Conservation (phyloP, 2,888 invertebrate genomes). For the Amphipyra tragopoginis region DNA sequence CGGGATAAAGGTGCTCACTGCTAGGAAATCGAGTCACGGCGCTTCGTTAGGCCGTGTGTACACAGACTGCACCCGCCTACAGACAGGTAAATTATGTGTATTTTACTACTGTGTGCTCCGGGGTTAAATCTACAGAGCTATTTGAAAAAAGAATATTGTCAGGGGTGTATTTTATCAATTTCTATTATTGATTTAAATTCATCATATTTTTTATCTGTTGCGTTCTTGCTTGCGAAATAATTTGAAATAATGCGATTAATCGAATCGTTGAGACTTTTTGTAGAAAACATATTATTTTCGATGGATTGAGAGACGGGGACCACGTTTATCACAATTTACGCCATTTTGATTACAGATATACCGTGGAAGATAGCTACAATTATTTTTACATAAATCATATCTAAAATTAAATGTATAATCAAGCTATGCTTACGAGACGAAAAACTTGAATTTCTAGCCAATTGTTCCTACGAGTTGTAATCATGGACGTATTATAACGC, state of each 20-base stretch:
- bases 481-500: slow-evolving; percentile 1
- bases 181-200: neutral
- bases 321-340: too few species aligned
- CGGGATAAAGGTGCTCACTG: slow-evolving; percentile 63
- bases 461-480: slow-evolving; percentile 23
- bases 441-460: slow-evolving; percentile 2
- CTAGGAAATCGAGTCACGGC: slow-evolving; percentile 69
- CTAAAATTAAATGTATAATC: too few species aligned
- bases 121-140: slow-evolving; percentile 36
- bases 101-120: slow-evolving; percentile 29
- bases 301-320: too few species aligned
- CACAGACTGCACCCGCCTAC: slow-evolving; percentile 54
- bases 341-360: too few species aligned
- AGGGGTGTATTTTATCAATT: slow-evolving; percentile 19
- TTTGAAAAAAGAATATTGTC: slow-evolving; percentile 28
- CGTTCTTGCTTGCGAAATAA: too few species aligned
- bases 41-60: slow-evolving; percentile 74
- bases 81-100: slow-evolving; percentile 43
- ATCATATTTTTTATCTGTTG: too few species aligned
- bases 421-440: neutral
- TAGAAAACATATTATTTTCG: too few species aligned
- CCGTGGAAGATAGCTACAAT: too few species aligned
- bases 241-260: too few species aligned
- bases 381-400: too few species aligned
- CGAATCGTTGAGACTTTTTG: too few species aligned